Evolutionary conservation across 2,888 invertebrate genomes (phyloP), one percentile per base, ranked within the genome.

Genomic region (Rhimphoctona megacephalus): DNA sequence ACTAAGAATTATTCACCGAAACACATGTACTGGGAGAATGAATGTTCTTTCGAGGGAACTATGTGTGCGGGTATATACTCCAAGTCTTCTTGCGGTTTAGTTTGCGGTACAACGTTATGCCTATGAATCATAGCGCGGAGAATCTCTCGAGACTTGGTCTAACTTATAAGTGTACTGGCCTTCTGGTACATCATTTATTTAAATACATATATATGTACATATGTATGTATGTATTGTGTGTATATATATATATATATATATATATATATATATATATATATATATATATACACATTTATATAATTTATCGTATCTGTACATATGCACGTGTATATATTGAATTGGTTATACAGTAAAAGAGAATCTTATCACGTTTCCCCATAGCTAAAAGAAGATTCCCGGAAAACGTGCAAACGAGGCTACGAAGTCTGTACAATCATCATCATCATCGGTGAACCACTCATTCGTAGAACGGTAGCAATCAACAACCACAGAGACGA

Each of bases 91-190:
- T 86, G 86, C 83, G 86, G 86, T 86, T 86, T 70, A 86, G 83
- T 86, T 84, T 83, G 86, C 86, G 86, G 86, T 84, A 81, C n/a
- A 83, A 69, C 83, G 83, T 78, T 83, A 83, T 86, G 84, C 82
- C 81, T 84, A 86, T 87, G 86, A 87, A 86, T 87, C 87, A 87
- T 87, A 81, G 76, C 61, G 80, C 79, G 83, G 84, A 82, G 85
- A 86, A 87, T 87, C 86, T 87, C 84, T 81, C 6, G 36, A 52
- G 70, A 43, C 73, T 81, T 39, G 77, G 80, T 83, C 77, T 46
- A 52, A 85, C 82, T 78, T 79, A 43, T 54, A 57, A 36, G 52
- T 66, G 33, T 81, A 81, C 36, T 8, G 22, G 77, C 77, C 39
- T 43, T 36, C 57, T 19, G 66, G 64, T 46, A 64, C 77, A 54